Percentiles rank a stretch among this genome's conserved stretches.
Evolutionary conservation across 2,888 invertebrate species (phyloP).

Genomic region (Beris chalybata): DNA sequence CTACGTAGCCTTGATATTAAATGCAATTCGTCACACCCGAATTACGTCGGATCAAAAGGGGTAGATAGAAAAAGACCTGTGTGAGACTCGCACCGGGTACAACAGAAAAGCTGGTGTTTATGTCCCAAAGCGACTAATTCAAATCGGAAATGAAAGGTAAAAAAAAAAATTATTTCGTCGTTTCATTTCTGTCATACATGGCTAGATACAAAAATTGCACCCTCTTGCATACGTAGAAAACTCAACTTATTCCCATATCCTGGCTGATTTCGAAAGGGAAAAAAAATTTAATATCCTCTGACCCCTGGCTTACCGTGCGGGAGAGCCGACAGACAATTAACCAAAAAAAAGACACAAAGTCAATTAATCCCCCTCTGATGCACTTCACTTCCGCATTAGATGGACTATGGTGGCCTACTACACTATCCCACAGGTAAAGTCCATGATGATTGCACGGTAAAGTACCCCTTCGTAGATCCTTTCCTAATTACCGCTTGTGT

Average conservation of each 20-base stretch:
- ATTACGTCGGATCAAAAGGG: constrained; percentile 39
- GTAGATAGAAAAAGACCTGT: constrained; percentile 34
- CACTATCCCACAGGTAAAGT: not conserved
- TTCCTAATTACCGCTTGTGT: constrained; percentile 21
- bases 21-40: constrained; percentile 41
- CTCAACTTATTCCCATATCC: constrained; percentile 28
- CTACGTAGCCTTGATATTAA: constrained; percentile 20
- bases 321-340: constrained; percentile 32
- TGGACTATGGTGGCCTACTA: not conserved
- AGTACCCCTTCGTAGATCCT: constrained; percentile 20
- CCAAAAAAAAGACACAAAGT: constrained; percentile 27
- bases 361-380: constrained; percentile 38
- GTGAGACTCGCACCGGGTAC: constrained; percentile 12
- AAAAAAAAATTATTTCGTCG: constrained; percentile 33
- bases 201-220: constrained; percentile 39
- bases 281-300: constrained; percentile 38
- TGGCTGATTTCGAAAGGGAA: constrained; percentile 6
- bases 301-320: constrained; percentile 14
- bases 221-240: constrained; percentile 29
- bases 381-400: constrained; percentile 36
- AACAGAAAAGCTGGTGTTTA: constrained; percentile 32
- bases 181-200: constrained; percentile 38
- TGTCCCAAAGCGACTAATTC: constrained; percentile 38
- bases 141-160: constrained; percentile 38
- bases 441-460: not conserved